Conservation (phyloP, 1,140 invertebrate genomes). For the Coptotermes formosanus region DNA sequence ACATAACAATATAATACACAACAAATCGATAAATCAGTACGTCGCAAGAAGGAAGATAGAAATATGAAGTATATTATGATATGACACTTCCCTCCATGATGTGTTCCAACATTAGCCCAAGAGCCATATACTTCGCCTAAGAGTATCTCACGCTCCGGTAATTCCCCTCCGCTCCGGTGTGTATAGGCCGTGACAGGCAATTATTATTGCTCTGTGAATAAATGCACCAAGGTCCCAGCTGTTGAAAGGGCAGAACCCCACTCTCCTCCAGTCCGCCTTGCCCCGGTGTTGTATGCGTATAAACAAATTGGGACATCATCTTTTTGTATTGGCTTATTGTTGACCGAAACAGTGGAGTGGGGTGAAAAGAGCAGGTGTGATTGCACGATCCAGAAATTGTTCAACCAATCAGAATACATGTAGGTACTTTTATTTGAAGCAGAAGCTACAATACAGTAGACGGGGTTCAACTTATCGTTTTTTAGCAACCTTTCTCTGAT, state of each 20-base stretch:
- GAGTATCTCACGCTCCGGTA: not conserved
- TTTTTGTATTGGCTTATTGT: slow-evolving; percentile 9
- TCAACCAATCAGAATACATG: slow-evolving; percentile 6
- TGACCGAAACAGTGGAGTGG: not conserved
- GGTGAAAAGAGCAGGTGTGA: not conserved
- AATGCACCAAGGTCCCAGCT: slow-evolving; percentile 4
- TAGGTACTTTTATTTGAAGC: slow-evolving; percentile 7
- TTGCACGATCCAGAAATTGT: slow-evolving; percentile 15
- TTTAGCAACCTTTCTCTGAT: not conserved
- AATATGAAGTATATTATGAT: no score
- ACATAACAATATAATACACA: no score
- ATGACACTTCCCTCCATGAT: not conserved
- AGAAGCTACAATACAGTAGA: not conserved
- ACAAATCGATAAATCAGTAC: no score
- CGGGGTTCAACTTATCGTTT: not conserved
- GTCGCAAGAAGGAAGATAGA: no score
- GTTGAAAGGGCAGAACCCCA: not conserved
- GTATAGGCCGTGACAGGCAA: not conserved
- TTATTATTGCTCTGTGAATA: not conserved
- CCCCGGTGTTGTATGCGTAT: slow-evolving; percentile 5
- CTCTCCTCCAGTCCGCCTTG: not conserved
- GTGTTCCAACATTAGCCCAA: not conserved
- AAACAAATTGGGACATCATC: slow-evolving; percentile 16
- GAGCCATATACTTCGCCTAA: not conserved
- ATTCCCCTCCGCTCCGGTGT: not conserved